Percentiles rank a stretch among this genome's conserved stretches.
Evolutionary conservation across 2,888 invertebrate genomes (phyloP).

Genomic region (Xanthostigma xanthostigma): DNA sequence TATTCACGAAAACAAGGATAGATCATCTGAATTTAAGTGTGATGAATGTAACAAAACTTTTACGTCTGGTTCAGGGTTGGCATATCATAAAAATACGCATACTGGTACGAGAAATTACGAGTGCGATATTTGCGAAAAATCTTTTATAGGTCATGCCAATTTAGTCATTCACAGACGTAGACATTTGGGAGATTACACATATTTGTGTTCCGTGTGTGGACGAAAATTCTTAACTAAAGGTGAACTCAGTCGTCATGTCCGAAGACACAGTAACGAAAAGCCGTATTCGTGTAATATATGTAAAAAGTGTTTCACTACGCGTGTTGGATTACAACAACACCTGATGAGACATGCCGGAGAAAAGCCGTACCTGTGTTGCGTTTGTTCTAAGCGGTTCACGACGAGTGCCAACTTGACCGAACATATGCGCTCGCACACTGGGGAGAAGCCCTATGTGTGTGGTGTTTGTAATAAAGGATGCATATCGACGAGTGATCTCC

Average conservation of each 20-base stretch:
- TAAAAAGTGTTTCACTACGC: slow-evolving; percentile 9
- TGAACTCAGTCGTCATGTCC: slow-evolving; percentile 8
- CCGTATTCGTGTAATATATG: slow-evolving; percentile 10
- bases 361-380: slow-evolving; percentile 10
- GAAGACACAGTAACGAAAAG: slow-evolving; percentile 10
- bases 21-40: slow-evolving; percentile 13
- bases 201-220: slow-evolving; percentile 22
- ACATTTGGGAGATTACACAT: slow-evolving; percentile 32
- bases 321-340: slow-evolving; percentile 9
- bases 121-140: slow-evolving; percentile 42
- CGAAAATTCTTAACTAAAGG: slow-evolving; percentile 19
- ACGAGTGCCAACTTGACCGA: slow-evolving; percentile 10
- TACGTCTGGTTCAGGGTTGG: slow-evolving; percentile 22
- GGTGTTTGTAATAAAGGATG: slow-evolving; percentile 10
- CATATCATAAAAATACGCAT: slow-evolving; percentile 35
- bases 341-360: slow-evolving; percentile 9
- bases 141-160: slow-evolving; percentile 42
- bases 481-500: slow-evolving; percentile 11
- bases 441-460: slow-evolving; percentile 9
- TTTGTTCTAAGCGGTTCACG: slow-evolving; percentile 10
- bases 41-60: slow-evolving; percentile 24
- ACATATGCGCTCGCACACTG: slow-evolving; percentile 11
- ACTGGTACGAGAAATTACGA: slow-evolving; percentile 38
- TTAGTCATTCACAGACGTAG: slow-evolving; percentile 39
- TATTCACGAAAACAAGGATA: background rate